Conservation (phyloP, 2,797 vertebrate species). For the Darevskia nairensis region DNA sequence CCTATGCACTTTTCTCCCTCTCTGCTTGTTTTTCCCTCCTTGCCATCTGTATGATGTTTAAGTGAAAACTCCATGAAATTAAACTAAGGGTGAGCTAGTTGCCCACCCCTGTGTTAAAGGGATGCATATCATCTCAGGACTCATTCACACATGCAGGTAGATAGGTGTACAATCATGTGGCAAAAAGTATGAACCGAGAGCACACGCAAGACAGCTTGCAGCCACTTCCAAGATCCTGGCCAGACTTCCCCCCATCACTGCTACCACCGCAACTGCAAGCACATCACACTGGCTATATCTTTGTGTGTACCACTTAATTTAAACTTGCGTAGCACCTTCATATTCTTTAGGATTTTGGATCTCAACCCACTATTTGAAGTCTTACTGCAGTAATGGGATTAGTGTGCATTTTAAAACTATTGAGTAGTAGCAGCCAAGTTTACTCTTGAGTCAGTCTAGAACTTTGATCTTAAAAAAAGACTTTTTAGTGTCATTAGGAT, state of each 20-base stretch:
- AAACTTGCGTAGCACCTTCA: not conserved
- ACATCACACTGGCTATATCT: not conserved
- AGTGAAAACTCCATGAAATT: no score
- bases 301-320: not conserved
- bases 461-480: accelerated
- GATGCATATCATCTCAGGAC: not conserved
- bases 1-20: not conserved
- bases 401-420: no score
- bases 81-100: not conserved
- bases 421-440: not conserved
- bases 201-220: not conserved
- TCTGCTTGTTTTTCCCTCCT: not conserved
- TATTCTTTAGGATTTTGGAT: no score
- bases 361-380: not conserved
- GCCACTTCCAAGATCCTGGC: not conserved
- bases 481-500: not conserved
- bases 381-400: not conserved
- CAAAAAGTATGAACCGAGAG: not conserved
- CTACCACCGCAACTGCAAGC: not conserved
- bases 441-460: not conserved
- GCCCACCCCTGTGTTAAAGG: not conserved
- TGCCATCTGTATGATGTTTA: not conserved
- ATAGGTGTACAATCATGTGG: not conserved
- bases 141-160: not conserved
- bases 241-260: not conserved